Evolutionary conservation across 2,888 invertebrate species (phyloP).

Genomic region (Anagyrus pseudococci): DNA sequence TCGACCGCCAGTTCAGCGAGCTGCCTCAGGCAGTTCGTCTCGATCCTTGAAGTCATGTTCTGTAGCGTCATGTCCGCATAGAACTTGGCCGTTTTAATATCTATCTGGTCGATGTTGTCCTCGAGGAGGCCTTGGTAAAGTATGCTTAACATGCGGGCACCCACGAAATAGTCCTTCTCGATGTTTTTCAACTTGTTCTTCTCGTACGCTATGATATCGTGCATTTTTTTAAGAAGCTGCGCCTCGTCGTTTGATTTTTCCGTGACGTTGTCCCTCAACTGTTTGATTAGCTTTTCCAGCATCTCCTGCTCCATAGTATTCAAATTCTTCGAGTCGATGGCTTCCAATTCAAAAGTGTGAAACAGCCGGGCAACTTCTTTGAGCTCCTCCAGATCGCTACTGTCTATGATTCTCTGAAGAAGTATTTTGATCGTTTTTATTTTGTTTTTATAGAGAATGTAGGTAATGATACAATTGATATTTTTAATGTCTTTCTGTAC

Average conservation of each 20-base stretch:
- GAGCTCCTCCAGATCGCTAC: slow-evolving; percentile 8
- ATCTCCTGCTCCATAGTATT: slow-evolving; percentile 2
- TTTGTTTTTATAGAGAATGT: slow-evolving; percentile 36
- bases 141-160: not conserved
- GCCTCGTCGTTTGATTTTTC: slow-evolving; percentile 28
- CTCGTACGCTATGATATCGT: slow-evolving; percentile 17
- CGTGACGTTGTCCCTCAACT: slow-evolving; percentile 23
- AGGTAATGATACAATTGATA: slow-evolving; percentile 28
- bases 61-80: not conserved
- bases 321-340: not conserved
- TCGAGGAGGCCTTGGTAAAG: not conserved
- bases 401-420: slow-evolving; percentile 18
- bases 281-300: slow-evolving; percentile 23
- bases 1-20: not conserved
- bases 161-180: not conserved
- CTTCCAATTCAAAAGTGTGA: slow-evolving; percentile 6
- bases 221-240: slow-evolving; percentile 27
- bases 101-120: not conserved
- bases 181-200: slow-evolving; percentile 6
- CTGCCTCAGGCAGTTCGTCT: not conserved
- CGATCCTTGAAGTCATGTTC: slow-evolving; percentile 11
- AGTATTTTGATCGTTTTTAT: slow-evolving; percentile 27
- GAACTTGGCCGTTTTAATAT: not conserved
- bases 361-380: slow-evolving; percentile 15
- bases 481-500: slow-evolving; percentile 32